A percentile compares a stretch with the other conserved stretches of the same genome.
Conservation (phyloP, 2,113 vertebrate species). For the Columba livia region DNA sequence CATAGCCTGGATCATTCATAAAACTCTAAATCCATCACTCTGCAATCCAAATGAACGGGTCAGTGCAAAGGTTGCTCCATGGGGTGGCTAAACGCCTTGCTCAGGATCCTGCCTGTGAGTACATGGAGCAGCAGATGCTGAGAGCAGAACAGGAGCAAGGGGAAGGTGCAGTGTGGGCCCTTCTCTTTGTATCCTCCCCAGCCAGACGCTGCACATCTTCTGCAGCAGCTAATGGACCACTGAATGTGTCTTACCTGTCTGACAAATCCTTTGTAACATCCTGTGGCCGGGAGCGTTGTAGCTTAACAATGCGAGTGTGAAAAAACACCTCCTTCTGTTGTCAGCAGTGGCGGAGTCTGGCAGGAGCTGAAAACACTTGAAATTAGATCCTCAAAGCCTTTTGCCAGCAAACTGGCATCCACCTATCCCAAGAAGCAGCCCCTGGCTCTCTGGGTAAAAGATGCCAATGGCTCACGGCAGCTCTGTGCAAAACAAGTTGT, state of each 20-base stretch:
- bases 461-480: not conserved
- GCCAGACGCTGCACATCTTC: not conserved
- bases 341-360: not conserved
- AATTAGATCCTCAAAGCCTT: slow-evolving; percentile 1
- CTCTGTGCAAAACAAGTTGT: not conserved
- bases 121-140: not conserved
- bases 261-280: not conserved
- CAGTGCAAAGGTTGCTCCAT: not conserved
- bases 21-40: not conserved
- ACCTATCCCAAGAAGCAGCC: not conserved
- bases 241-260: not conserved
- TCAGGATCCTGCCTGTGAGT: not conserved
- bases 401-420: not conserved
- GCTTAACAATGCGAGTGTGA: not conserved
- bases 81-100: not conserved
- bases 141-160: not conserved
- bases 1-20: too few species aligned
- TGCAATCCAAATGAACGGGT: not conserved
- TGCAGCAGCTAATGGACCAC: not conserved
- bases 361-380: slow-evolving; percentile 8
- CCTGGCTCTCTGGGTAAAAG: not conserved
- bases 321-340: not conserved
- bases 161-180: not conserved
- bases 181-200: rapidly evolving
- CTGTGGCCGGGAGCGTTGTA: rapidly evolving